These are phyloP conservation scores for Drosophila leontia DNA, from an alignment of 1,140 invertebrate genomes.

Conservation along the genomic window DNA sequence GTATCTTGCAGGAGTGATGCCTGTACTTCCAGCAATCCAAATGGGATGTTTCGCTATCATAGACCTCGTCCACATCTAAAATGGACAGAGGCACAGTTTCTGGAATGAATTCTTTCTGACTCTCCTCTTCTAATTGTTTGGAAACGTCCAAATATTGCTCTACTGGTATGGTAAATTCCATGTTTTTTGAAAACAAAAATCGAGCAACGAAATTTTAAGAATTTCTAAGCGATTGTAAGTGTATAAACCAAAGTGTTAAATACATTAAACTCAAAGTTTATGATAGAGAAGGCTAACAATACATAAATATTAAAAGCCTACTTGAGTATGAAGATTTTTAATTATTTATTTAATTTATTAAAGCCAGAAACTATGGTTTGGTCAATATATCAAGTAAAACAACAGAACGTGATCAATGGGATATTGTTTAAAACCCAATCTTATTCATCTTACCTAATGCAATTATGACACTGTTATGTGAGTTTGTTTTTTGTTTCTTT, in stretches of 20 bases:
- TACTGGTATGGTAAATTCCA: constrained; percentile 43
- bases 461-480: neutral
- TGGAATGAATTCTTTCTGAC: constrained; percentile 39
- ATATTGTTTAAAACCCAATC: neutral
- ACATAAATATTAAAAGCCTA: neutral
- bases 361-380: neutral
- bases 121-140: constrained; percentile 35
- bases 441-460: neutral
- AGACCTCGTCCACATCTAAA: constrained; percentile 36
- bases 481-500: neutral
- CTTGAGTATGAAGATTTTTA: neutral
- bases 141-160: constrained; percentile 55
- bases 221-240: neutral
- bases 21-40: constrained; percentile 60
- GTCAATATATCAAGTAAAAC: neutral
- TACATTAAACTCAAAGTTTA: neutral
- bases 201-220: constrained; percentile 5
- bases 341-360: neutral
- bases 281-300: too few species aligned
- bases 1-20: constrained; percentile 52
- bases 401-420: neutral
- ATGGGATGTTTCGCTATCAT: constrained; percentile 55
- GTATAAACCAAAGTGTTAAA: constrained; percentile 1
- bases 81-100: constrained; percentile 21
- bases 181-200: constrained; percentile 7